Percentiles rank a stretch among this genome's conserved stretches.
Evolutionary conservation across 2,113 vertebrate genomes (phyloP).

Genomic region (Burhinus bistriatus): DNA sequence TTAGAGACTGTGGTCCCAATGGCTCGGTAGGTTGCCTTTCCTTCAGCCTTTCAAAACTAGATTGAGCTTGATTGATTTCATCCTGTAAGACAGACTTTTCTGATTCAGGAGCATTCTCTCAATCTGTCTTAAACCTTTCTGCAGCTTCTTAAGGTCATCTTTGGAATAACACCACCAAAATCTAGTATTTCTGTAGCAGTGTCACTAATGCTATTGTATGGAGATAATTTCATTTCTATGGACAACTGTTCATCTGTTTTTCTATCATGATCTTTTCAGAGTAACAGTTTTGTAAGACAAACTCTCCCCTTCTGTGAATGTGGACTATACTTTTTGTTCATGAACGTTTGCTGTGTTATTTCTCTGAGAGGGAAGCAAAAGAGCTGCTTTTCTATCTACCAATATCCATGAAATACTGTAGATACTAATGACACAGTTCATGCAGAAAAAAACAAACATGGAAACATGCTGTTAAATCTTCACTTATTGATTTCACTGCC

Average conservation of each 20-base stretch:
- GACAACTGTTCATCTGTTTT: background rate
- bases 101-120: background rate
- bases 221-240: background rate
- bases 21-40: background rate
- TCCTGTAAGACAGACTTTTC: background rate
- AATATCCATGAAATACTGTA: background rate
- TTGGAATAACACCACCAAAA: background rate
- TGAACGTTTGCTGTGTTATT: background rate
- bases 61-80: background rate
- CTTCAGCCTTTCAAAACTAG: background rate
- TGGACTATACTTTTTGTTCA: background rate
- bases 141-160: background rate
- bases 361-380: background rate
- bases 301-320: background rate
- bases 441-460: background rate
- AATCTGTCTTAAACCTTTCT: background rate
- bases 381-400: background rate
- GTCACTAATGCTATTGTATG: background rate
- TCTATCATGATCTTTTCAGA: background rate
- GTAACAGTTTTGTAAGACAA: background rate
- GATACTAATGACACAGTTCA: background rate
- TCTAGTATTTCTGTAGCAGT: background rate
- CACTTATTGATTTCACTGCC: background rate
- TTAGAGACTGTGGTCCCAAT: background rate
- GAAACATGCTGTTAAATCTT: background rate